Percentiles rank a stretch among this genome's conserved stretches.
Conservation (phyloP, 2,797 vertebrate genomes). For the Rhadinocentrus ornatus region DNA sequence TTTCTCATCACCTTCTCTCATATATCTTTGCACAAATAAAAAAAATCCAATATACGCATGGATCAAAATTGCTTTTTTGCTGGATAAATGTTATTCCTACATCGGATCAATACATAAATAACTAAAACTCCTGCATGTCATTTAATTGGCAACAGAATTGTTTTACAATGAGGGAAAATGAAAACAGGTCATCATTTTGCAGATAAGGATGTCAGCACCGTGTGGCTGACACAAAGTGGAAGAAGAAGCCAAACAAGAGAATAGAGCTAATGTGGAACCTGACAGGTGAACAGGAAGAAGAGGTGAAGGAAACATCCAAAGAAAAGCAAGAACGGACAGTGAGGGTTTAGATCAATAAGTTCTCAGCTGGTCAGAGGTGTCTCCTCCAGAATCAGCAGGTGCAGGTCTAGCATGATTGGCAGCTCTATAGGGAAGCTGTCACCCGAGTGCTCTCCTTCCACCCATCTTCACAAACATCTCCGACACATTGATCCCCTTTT, state of each 20-base stretch:
- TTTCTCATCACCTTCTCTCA: background rate
- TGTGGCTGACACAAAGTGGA: slow-evolving; percentile 13
- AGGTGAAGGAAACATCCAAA: slow-evolving; percentile 27
- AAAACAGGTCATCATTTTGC: background rate
- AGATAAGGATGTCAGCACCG: slow-evolving; percentile 17
- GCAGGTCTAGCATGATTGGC: slow-evolving; percentile 70
- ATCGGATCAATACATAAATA: background rate
- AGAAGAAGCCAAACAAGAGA: slow-evolving; percentile 38
- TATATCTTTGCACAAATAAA: background rate
- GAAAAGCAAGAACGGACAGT: slow-evolving; percentile 44
- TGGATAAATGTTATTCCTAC: background rate
- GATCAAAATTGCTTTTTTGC: background rate
- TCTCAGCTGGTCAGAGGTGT: slow-evolving; percentile 66
- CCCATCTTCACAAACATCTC: slow-evolving; percentile 76
- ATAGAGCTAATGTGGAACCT: slow-evolving; percentile 32
- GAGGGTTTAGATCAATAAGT: slow-evolving; percentile 73
- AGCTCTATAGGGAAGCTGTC: slow-evolving; percentile 81
- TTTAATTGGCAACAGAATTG: background rate
- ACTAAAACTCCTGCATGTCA: background rate
- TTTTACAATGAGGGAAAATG: background rate
- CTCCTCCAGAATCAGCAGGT: slow-evolving; percentile 64
- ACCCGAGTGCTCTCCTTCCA: slow-evolving; percentile 70
- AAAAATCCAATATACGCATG: background rate
- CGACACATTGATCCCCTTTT: slow-evolving; percentile 68
- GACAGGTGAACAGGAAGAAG: slow-evolving; percentile 45